These are phyloP conservation scores for Drosophila trichaetosa DNA, from an alignment of 2,888 invertebrate species.

Conservation along the genomic window DNA sequence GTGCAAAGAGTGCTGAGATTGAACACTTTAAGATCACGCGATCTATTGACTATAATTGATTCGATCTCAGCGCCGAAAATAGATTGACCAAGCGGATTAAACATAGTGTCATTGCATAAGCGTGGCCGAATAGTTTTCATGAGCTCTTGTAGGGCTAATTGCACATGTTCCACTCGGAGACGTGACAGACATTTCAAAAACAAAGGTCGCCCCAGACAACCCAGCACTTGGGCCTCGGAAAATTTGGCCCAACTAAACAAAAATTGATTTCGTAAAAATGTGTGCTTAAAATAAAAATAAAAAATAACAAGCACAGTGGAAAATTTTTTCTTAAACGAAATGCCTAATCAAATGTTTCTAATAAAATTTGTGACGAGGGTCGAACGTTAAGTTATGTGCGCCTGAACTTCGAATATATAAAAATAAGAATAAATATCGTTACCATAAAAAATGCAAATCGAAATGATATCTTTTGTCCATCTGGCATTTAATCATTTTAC, in stretches of 20 bases:
- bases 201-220: slow-evolving; percentile 30
- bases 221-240: slow-evolving; percentile 20
- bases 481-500: not conserved
- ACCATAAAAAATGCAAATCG: slow-evolving; percentile 14
- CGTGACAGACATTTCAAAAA: slow-evolving; percentile 44
- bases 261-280: slow-evolving; percentile 58
- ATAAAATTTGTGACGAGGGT: slow-evolving; percentile 27
- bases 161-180: slow-evolving; percentile 12
- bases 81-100: slow-evolving; percentile 6
- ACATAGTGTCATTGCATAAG: slow-evolving; percentile 16
- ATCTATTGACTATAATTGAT: not conserved
- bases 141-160: slow-evolving; percentile 41
- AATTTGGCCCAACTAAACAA: slow-evolving; percentile 26
- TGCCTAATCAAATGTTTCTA: not conserved
- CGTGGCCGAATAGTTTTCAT: slow-evolving; percentile 2
- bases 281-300: slow-evolving; percentile 52
- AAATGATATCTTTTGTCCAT: not conserved
- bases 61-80: not conserved
- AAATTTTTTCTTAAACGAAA: slow-evolving; percentile 45
- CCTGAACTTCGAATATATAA: not conserved
- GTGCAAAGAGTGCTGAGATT: not conserved
- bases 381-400: slow-evolving; percentile 16
- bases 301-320: slow-evolving; percentile 33
- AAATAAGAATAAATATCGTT: slow-evolving; percentile 27
- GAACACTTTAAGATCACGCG: slow-evolving; percentile 4